A percentile compares a stretch with the other conserved stretches of the same genome.
Conservation (phyloP, 2,888 invertebrate genomes). For the Anthrax anthrax region DNA sequence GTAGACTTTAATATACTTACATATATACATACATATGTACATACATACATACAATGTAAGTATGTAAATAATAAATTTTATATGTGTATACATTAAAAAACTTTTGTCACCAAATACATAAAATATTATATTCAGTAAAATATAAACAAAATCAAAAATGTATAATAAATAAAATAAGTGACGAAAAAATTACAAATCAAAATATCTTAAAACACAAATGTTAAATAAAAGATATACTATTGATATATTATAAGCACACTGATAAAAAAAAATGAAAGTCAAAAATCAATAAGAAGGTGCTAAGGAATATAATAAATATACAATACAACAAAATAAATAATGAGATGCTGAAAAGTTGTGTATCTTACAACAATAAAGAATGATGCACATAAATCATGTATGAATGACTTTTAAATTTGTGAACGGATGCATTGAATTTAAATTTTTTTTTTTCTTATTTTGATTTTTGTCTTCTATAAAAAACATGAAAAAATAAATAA, state of each 20-base stretch:
- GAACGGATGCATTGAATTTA: not conserved
- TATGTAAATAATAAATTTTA: too few species aligned
- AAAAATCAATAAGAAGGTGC: not conserved
- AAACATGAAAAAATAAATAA: too few species aligned
- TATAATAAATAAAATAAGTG: not conserved
- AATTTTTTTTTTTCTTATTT: too few species aligned
- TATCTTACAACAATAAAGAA: not conserved
- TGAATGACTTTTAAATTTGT: not conserved
- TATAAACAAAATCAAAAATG: not conserved
- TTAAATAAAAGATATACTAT: too few species aligned
- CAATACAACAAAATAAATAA: not conserved
- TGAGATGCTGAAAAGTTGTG: not conserved
- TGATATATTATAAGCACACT: too few species aligned
- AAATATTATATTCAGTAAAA: not conserved
- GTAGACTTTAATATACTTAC: too few species aligned
- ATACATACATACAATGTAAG: too few species aligned
- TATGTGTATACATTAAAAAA: too few species aligned
- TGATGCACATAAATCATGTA: not conserved
- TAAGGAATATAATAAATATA: not conserved
- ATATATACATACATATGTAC: constrained; percentile 1
- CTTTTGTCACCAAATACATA: not conserved
- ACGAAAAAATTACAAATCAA: not conserved
- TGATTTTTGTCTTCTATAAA: too few species aligned
- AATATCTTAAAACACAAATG: too few species aligned
- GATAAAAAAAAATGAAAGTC: not conserved